phyloP scores from a whole-genome alignment of 2,888 invertebrate species.

The Leptopilina myrica region DNA sequence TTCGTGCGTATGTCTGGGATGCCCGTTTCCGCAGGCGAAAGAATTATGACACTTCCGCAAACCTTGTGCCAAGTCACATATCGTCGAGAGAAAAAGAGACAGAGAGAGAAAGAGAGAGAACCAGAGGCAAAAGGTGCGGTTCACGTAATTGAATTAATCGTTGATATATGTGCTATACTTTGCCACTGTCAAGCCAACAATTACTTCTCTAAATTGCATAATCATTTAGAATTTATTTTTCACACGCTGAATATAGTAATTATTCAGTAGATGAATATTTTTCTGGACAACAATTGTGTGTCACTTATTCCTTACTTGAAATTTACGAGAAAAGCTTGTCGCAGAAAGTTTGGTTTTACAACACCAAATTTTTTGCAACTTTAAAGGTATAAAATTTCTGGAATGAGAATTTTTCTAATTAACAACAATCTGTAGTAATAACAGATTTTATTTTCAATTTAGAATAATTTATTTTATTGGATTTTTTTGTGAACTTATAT shows the following conservation, averaged over 20 bases:
- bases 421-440: too few relatives aligned
- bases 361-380: too few relatives aligned
- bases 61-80: slow-evolving; percentile 45
- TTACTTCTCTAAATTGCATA: slow-evolving; percentile 2
- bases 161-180: slow-evolving; percentile 7
- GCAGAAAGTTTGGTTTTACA: too few relatives aligned
- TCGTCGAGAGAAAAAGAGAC: not conserved
- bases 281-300: too few relatives aligned
- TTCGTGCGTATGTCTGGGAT: slow-evolving; percentile 15
- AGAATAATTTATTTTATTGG: too few relatives aligned
- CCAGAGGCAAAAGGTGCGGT: slow-evolving; percentile 3
- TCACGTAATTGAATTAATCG: slow-evolving; percentile 20
- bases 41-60: slow-evolving; percentile 51
- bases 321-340: too few relatives aligned
- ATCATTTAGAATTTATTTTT: not conserved
- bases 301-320: too few relatives aligned
- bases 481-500: too few relatives aligned
- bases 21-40: slow-evolving; percentile 40
- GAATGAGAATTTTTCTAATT: too few relatives aligned
- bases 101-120: not conserved
- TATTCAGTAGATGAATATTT: not conserved
- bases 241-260: not conserved
- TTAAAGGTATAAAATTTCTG: too few relatives aligned
- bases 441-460: too few relatives aligned
- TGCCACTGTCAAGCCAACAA: not conserved